phyloP scores from a whole-genome alignment of 2,113 vertebrate species.

The Erinaceus europaeus region DNA sequence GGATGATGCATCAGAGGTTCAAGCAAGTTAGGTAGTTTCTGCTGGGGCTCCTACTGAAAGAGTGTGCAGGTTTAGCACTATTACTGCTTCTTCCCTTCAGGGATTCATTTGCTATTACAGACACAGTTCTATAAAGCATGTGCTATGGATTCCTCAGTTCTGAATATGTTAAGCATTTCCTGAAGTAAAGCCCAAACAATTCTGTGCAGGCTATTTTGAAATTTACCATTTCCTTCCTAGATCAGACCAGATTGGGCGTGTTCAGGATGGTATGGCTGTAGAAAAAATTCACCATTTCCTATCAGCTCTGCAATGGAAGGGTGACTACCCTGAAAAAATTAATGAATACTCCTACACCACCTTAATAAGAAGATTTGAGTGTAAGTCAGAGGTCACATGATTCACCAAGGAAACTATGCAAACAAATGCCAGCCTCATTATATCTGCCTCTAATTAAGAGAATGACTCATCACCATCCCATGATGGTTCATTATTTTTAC shows the following conservation, averaged over 20 bases:
- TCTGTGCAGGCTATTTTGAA: constrained; percentile 16
- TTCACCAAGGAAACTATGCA: constrained; percentile 1
- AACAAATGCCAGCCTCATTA: constrained; percentile 10
- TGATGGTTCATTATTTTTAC: constrained; percentile 21
- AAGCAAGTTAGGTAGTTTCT: background rate
- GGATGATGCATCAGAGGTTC: background rate
- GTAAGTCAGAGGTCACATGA: constrained; percentile 39
- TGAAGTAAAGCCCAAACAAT: constrained; percentile 30
- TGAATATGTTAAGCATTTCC: constrained; percentile 1
- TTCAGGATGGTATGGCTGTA: too few relatives aligned
- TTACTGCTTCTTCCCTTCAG: background rate
- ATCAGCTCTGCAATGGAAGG: constrained; percentile 42
- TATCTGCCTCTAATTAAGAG: constrained; percentile 41
- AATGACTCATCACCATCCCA: constrained; percentile 43
- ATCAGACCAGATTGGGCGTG: too few relatives aligned
- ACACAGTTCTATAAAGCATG: background rate
- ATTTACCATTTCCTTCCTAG: too few relatives aligned
- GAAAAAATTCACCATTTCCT: constrained; percentile 32
- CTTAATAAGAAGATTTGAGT: constrained; percentile 38
- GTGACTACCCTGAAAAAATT: constrained; percentile 42
- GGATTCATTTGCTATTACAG: background rate
- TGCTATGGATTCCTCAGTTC: constrained; percentile 30
- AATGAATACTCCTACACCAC: constrained; percentile 32
- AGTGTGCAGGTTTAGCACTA: background rate
- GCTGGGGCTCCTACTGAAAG: constrained; percentile 5